These are phyloP conservation scores for Musca vetustissima DNA, from an alignment of 1,140 invertebrate species.

Conservation along the genomic window DNA sequence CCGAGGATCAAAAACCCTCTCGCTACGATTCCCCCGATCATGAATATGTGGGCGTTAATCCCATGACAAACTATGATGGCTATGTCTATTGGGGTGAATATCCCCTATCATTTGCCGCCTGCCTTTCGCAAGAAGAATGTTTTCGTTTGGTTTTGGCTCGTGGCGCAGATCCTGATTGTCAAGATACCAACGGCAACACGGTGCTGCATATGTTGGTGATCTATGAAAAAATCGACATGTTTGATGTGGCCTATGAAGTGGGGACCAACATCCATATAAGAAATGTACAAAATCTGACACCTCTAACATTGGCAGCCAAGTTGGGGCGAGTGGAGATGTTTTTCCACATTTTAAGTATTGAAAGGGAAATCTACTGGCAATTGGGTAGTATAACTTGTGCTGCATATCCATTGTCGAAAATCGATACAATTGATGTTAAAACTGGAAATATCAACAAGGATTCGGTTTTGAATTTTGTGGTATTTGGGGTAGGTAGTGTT, in stretches of 20 bases:
- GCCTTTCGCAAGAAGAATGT: conserved; percentile 95
- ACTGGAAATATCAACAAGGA: conserved; percentile 91
- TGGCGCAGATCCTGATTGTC: conserved; percentile 91
- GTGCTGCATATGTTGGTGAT: conserved; percentile 96
- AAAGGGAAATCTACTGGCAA: conserved; percentile 96
- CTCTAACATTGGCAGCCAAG: conserved; percentile 91
- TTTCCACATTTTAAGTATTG: conserved; percentile 93
- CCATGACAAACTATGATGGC: conserved; percentile 92
- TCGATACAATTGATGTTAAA: conserved; percentile 92
- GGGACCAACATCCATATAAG: conserved; percentile 82
- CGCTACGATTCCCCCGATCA: conserved; percentile 85
- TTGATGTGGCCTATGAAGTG: conserved; percentile 92
- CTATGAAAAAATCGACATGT: conserved; percentile 88
- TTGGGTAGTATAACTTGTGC: conserved; percentile 94
- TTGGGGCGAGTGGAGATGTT: conserved; percentile 92
- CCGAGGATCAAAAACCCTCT: conserved; percentile 94
- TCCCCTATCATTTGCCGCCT: conserved; percentile 93
- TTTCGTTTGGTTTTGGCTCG: conserved; percentile 90
- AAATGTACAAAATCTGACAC: conserved; percentile 88
- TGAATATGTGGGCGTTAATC: conserved; percentile 85
- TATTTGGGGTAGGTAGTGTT: conserved; percentile 88
- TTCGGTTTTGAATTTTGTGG: conserved; percentile 95
- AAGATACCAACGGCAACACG: conserved; percentile 98
- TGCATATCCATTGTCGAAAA: conserved; percentile 92
- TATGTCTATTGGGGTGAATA: conserved; percentile 99